Base-by-base conservation (phyloP, 2,113 vertebrate genomes). In the Nicator chloris region DNA sequence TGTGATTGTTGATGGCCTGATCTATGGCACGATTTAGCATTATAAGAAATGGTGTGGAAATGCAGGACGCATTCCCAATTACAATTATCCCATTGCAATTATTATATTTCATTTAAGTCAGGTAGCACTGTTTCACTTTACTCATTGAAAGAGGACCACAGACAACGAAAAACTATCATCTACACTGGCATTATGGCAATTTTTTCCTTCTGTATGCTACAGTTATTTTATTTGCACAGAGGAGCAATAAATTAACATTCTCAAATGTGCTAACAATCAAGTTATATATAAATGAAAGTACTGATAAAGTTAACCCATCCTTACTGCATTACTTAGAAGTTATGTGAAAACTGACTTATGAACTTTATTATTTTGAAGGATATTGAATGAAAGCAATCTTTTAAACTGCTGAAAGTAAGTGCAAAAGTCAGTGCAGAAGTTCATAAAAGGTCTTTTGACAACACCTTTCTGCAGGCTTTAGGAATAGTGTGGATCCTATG, bases 101-200 rank as follows among this genome's bases (percentile, higher is more conserved):
- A 35, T 13, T 60, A 24, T 13, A 49, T 33, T 72, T 60, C 23
- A 59, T 57, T 61, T 49, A 88, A 66, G 33, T 24, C 27, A 83
- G 26, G 19, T 40, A 78, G 30, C 28, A 86, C 20, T 3, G 1
- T 57, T 88, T 59, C 23, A 54, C 31, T 79, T 87, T 57, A 76
- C 5, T 86, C 22, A 49, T 39, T 73, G 42, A 59, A 15, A 71
- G 4, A 66, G 7, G 22, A 87, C 13, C 20, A 39, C 23, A 81
- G 31, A 30, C 17, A 65, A 60, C 8, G 12, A 23, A 42, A 53
- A 7, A 0, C 16, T 40, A 42, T 17, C 0, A 2, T 23, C 33
- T 37, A 19, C 6, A 53, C 10, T 0, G 0, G 10, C 15, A 77
- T 15, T 44, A 57, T 2, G 13, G 15, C 10, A 49, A 17, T 13